Base-by-base conservation (phyloP, 2,113 vertebrate genomes). In the Orcinus orca region DNA sequence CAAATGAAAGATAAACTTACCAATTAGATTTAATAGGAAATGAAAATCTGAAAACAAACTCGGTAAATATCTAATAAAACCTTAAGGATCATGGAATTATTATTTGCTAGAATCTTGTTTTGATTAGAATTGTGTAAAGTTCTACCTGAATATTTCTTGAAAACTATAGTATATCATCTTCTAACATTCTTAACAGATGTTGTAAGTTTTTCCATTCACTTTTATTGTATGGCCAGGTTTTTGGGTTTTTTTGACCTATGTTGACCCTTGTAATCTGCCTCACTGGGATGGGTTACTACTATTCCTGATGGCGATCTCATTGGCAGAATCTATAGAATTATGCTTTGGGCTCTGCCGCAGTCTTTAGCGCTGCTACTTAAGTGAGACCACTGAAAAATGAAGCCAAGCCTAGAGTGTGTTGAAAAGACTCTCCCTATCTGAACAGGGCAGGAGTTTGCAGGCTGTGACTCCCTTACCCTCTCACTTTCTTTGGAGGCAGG, bases 21-120 rank as follows among this genome's bases (percentile, higher is more conserved):
- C 90, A 93, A 9, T 96, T 79, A 50, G 26, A 85, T 94, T 90
- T 96, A 86, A 58, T 80, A 83, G 88, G 89, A 96, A 96, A 86
- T 77, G 70, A 93, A 98, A 97, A 96, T 76, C 44, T 97, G 71
- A 87, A 88, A 93, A 73, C 82, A 4, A 55, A 21, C 63, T 95
- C 94, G 47, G 55, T 55, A 90, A 68, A 79, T 88, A 74, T 76
- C 90, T 81, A 86, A 21, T 88, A 79, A 95, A 68, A 15, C 50
- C 33, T 94, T 85, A 53, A 73, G 53, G 60, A 60, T 74, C 25
- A 23, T 31, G 62, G 14, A 89, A 93, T 84, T 91, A 44, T 65
- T 80, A 62, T 95, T 90, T 63, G 47, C 44, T 68, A 73, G 73
- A 55, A 67, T 62, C 20, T 88, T 74, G 55, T 53, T 96, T 47